These are phyloP conservation scores for Sinocyclocheilus rhinocerous DNA, from an alignment of 2,113 vertebrate genomes.

Conservation along the genomic window DNA sequence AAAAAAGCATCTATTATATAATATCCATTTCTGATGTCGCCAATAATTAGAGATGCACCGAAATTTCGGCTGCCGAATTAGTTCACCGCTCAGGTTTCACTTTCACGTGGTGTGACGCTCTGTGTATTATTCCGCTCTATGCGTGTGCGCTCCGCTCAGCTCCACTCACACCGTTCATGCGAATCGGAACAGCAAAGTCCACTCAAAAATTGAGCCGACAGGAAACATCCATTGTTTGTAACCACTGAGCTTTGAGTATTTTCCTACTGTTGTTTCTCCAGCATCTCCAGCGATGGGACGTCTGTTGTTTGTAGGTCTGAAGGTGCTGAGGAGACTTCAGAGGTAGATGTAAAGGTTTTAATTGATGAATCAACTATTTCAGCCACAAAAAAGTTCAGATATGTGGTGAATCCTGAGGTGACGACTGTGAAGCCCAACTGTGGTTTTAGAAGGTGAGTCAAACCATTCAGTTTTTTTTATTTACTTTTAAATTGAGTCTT, in stretches of 20 bases:
- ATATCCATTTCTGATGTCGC: no score
- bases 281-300: conserved; percentile 49
- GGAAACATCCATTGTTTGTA: not conserved
- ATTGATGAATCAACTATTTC: conserved; percentile 78
- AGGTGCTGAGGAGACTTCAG: conserved; percentile 35
- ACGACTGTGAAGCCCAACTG: conserved; percentile 77
- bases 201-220: no score
- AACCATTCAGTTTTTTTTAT: not conserved
- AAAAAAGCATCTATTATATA: no score
- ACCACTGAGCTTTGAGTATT: conserved; percentile 1
- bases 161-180: no score
- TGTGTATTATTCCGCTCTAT: no score
- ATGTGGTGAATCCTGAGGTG: conserved; percentile 80
- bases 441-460: conserved; percentile 74
- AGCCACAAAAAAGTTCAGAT: conserved; percentile 74
- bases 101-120: no score
- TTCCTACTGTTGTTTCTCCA: conserved; percentile 43
- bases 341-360: conserved; percentile 68
- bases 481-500: not conserved
- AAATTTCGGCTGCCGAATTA: no score
- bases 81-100: no score
- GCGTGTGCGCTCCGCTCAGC: no score
- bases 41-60: no score
- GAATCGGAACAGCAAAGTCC: no score
- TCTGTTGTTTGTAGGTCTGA: conserved; percentile 68